Conservation (phyloP, 2,888 invertebrate species). For the Platerodrilus igneus region DNA sequence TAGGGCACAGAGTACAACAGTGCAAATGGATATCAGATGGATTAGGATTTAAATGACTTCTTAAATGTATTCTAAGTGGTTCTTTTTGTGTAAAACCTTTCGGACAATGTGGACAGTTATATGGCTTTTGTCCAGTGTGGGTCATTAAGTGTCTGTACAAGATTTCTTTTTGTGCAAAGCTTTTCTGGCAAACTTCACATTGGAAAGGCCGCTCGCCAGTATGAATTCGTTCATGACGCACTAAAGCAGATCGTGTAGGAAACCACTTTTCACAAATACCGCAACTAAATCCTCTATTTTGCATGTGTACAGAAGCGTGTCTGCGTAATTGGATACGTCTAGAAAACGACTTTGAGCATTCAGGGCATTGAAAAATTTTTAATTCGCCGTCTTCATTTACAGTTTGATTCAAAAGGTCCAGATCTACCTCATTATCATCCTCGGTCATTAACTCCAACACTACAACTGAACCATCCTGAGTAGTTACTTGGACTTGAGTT, state of each 20-base stretch:
- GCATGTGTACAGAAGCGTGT: conserved; percentile 59
- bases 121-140: conserved; percentile 60
- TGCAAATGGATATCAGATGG: conserved; percentile 58
- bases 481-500: conserved; percentile 48
- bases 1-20: conserved; percentile 62
- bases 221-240: conserved; percentile 66
- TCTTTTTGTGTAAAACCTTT: conserved; percentile 71
- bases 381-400: conserved; percentile 44
- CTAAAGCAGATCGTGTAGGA: conserved; percentile 62
- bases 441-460: conserved; percentile 48
- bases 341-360: conserved; percentile 61
- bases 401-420: conserved; percentile 24
- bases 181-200: conserved; percentile 55
- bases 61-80: conserved; percentile 60
- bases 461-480: conserved; percentile 49
- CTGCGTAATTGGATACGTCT: conserved; percentile 57
- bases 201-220: conserved; percentile 56
- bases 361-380: conserved; percentile 56
- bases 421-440: conserved; percentile 34
- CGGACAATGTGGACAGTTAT: conserved; percentile 60
- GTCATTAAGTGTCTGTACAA: conserved; percentile 59
- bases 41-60: conserved; percentile 55
- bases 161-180: conserved; percentile 72
- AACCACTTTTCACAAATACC: conserved; percentile 64
- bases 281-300: conserved; percentile 55